Evolutionary conservation across 2,797 vertebrate genomes (phyloP).

Genomic region (Sternarchorhynchus goeldii): DNA sequence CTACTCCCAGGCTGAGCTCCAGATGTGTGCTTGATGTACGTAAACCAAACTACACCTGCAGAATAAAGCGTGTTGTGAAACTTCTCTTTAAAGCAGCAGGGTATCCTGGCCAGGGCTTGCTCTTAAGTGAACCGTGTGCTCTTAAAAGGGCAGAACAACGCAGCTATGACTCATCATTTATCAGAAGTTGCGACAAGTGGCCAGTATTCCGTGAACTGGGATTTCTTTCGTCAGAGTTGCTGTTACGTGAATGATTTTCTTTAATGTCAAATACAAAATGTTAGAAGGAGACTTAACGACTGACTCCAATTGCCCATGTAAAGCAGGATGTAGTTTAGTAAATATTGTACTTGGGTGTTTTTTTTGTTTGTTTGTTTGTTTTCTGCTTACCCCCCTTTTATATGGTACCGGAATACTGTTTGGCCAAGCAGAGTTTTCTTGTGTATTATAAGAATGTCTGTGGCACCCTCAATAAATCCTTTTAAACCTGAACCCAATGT

Average conservation of each 20-base stretch:
- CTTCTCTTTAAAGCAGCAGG: not conserved
- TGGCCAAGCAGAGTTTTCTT: conserved; percentile 61
- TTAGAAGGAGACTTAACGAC: conserved; percentile 46
- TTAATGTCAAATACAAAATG: conserved; percentile 34
- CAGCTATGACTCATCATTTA: conserved; percentile 29
- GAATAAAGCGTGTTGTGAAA: too few species aligned
- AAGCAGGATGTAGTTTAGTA: conserved; percentile 26
- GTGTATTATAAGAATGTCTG: conserved; percentile 62
- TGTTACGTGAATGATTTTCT: conserved; percentile 1
- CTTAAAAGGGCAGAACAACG: conserved; percentile 7
- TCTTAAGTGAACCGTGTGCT: not conserved
- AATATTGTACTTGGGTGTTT: conserved; percentile 21
- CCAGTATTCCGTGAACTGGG: not conserved
- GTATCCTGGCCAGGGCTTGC: not conserved
- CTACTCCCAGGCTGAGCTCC: not conserved
- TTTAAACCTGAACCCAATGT: not conserved
- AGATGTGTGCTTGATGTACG: not conserved
- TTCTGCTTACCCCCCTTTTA: conserved; percentile 13
- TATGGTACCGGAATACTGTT: conserved; percentile 56
- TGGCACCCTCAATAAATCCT: conserved; percentile 67
- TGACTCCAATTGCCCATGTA: conserved; percentile 55
- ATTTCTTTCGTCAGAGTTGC: not conserved
- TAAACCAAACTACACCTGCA: not conserved
- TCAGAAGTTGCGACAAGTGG: too few species aligned
- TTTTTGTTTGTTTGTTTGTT: not conserved